phyloP scores from a whole-genome alignment of 1,140 invertebrate genomes.

The Megalonaias nervosa region DNA sequence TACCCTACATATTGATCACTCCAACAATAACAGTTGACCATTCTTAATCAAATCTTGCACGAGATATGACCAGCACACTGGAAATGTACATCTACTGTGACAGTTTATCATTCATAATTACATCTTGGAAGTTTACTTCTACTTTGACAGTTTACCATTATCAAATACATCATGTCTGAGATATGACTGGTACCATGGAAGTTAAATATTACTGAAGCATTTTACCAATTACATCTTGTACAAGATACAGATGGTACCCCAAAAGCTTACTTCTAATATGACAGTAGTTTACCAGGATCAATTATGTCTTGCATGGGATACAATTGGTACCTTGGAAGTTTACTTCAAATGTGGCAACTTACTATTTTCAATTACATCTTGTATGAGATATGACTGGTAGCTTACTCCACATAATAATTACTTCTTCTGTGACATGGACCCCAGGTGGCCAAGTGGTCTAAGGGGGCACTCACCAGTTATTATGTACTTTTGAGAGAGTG shows the following conservation, averaged over 20 bases:
- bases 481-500: no score
- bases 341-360: not conserved
- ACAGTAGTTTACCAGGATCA: not conserved
- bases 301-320: slow-evolving; percentile 51
- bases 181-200: no score
- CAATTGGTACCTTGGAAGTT: slow-evolving; percentile 52
- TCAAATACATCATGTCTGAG: not conserved
- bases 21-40: not conserved
- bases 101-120: not conserved
- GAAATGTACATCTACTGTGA: not conserved
- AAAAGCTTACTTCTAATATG: not conserved
- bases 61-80: not conserved
- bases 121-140: not conserved
- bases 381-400: not conserved
- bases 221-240: not conserved
- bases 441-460: no score
- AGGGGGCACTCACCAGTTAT: no score
- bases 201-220: not conserved
- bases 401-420: not conserved
- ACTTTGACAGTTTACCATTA: not conserved
- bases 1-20: not conserved
- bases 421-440: no score
- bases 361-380: not conserved
- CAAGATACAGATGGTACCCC: not conserved
- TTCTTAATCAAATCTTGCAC: not conserved